A percentile compares a stretch with the other conserved stretches of the same genome.
Conservation (phyloP, 1,140 invertebrate species). For the Chelonus insularis region DNA sequence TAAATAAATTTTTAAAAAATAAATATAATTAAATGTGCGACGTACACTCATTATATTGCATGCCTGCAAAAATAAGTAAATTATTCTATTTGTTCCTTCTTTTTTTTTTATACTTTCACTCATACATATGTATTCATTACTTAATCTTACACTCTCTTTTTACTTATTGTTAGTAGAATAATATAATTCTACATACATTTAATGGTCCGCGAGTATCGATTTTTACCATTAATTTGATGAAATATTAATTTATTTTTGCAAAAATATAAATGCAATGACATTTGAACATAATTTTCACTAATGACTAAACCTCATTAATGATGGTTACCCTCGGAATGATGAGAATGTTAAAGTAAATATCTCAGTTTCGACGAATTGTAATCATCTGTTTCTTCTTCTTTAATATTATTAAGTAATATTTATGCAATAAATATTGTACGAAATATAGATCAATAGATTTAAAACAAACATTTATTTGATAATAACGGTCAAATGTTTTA, state of each 20-base stretch:
- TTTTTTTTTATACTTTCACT: background rate
- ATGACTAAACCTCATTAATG: no score
- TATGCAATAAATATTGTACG: no score
- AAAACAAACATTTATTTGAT: no score
- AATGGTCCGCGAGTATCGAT: slow-evolving; percentile 21
- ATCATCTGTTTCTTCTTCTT: no score
- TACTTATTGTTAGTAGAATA: background rate
- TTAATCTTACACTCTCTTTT: slow-evolving; percentile 5
- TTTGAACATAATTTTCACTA: background rate
- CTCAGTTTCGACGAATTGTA: no score
- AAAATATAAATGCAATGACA: background rate
- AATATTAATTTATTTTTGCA: background rate
- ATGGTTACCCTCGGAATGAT: no score
- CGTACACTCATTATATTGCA: slow-evolving; percentile 15
- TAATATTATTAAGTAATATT: no score
- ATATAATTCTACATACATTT: background rate
- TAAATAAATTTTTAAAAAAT: slow-evolving; percentile 12
- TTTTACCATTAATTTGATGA: background rate
- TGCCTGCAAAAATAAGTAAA: slow-evolving; percentile 24
- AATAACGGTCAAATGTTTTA: no score
- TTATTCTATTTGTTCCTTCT: slow-evolving; percentile 16
- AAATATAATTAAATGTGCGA: slow-evolving; percentile 18
- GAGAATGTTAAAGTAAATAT: no score
- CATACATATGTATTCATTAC: slow-evolving; percentile 1
- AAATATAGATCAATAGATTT: no score